These are phyloP conservation scores for Coelopa frigida DNA, from an alignment of 1,140 invertebrate genomes.

Conservation along the genomic window DNA sequence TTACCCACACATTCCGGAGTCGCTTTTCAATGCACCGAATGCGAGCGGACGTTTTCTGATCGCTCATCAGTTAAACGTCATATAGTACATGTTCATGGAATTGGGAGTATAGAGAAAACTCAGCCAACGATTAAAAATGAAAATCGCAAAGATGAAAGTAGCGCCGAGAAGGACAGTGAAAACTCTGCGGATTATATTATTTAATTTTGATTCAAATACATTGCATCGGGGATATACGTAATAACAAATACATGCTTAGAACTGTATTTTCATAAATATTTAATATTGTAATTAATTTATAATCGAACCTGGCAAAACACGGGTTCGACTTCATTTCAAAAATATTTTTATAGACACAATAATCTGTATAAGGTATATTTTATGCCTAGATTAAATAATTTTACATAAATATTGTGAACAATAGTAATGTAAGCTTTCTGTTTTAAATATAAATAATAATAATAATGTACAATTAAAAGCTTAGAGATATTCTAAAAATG, in stretches of 20 bases:
- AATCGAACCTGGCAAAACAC: too few species aligned
- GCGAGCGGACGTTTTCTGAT: slow-evolving; percentile 61
- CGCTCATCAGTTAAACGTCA: slow-evolving; percentile 62
- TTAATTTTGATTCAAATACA: background rate
- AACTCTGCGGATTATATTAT: background rate
- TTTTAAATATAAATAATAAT: background rate
- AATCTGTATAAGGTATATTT: too few species aligned
- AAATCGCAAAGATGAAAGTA: background rate
- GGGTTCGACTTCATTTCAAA: too few species aligned
- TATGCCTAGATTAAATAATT: too few species aligned
- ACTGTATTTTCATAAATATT: too few species aligned
- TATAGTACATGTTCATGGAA: slow-evolving; percentile 25
- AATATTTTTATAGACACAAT: too few species aligned
- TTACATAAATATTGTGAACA: background rate
- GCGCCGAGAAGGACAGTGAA: background rate
- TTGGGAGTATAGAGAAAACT: background rate
- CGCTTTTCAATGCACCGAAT: slow-evolving; percentile 58
- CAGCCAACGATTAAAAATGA: background rate
- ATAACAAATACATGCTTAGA: too few species aligned
- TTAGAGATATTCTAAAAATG: too few species aligned
- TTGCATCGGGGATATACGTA: background rate
- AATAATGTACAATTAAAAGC: slow-evolving; percentile 8
- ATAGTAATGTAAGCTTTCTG: background rate
- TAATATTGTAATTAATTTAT: background rate
- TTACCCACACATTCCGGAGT: slow-evolving; percentile 61